Conservation (phyloP, 1,140 invertebrate genomes). For the Trachymyrmex cornetzi region DNA sequence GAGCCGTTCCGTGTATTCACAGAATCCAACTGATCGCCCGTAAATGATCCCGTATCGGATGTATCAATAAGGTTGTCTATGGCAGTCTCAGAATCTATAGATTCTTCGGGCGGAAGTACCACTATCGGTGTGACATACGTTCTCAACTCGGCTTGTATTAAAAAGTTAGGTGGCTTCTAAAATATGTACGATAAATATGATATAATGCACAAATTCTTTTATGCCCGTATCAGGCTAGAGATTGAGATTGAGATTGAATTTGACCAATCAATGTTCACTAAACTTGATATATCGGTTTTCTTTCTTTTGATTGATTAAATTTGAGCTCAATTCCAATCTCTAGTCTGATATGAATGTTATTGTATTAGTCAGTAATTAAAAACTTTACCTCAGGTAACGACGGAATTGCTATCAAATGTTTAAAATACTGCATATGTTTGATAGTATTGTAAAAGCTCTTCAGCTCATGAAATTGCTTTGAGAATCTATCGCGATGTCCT, state of each 20-base stretch:
- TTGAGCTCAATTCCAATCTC: too few relatives aligned
- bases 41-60: conserved; percentile 88
- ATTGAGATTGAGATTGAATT: too few relatives aligned
- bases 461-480: conserved; percentile 95
- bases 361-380: conserved; percentile 13
- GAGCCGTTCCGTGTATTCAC: conserved; percentile 86
- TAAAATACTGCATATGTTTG: conserved; percentile 98
- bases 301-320: too few relatives aligned
- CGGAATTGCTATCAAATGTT: conserved; percentile 97
- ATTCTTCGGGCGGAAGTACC: conserved; percentile 92
- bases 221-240: too few relatives aligned
- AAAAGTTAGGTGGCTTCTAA: conserved; percentile 97
- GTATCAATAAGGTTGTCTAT: conserved; percentile 92
- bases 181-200: conserved; percentile 71
- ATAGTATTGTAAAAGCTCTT: conserved; percentile 98
- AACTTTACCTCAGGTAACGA: conserved; percentile 93
- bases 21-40: conserved; percentile 86
- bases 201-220: conserved; percentile 14
- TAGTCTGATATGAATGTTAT: too few relatives aligned
- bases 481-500: conserved; percentile 97
- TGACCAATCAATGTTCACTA: too few relatives aligned
- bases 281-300: too few relatives aligned
- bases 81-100: conserved; percentile 88
- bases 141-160: conserved; percentile 96
- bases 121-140: conserved; percentile 98